phyloP scores from a whole-genome alignment of 1,140 invertebrate genomes.

The Anthonomus grandis region DNA sequence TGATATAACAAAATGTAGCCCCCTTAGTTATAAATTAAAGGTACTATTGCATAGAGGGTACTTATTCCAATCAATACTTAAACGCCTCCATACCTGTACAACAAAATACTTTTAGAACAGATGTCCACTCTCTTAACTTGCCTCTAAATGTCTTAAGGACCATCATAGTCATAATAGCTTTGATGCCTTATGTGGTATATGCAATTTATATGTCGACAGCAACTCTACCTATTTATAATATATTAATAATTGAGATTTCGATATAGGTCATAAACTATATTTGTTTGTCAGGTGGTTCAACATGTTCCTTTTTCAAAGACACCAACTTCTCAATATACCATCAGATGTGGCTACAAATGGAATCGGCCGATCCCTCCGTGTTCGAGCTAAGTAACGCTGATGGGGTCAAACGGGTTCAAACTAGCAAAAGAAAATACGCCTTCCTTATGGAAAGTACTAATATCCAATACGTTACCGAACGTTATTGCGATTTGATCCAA shows the following conservation, averaged over 20 bases:
- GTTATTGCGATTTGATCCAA: constrained; percentile 73
- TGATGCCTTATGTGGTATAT: too few relatives aligned
- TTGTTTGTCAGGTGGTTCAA: constrained; percentile 25
- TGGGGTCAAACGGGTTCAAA: constrained; percentile 77
- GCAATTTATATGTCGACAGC: too few relatives aligned
- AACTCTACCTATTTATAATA: too few relatives aligned
- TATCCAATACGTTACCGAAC: constrained; percentile 73
- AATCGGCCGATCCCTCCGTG: constrained; percentile 73
- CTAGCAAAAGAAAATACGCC: constrained; percentile 67
- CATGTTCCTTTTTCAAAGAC: constrained; percentile 47
- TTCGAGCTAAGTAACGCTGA: constrained; percentile 78
- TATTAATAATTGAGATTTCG: not conserved
- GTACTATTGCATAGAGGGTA: too few relatives aligned
- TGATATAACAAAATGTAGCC: too few relatives aligned
- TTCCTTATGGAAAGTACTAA: constrained; percentile 84
- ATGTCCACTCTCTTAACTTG: too few relatives aligned
- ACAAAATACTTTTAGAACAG: too few relatives aligned
- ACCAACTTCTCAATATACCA: constrained; percentile 70
- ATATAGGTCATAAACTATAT: constrained; percentile 2
- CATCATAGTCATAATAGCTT: too few relatives aligned
- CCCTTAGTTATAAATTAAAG: too few relatives aligned
- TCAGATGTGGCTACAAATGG: constrained; percentile 73
- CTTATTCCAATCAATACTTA: too few relatives aligned
- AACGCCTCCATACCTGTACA: too few relatives aligned
- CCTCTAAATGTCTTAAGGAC: too few relatives aligned